Evolutionary conservation across 2,113 vertebrate genomes (phyloP).

Genomic region (Chaetodon auriga): DNA sequence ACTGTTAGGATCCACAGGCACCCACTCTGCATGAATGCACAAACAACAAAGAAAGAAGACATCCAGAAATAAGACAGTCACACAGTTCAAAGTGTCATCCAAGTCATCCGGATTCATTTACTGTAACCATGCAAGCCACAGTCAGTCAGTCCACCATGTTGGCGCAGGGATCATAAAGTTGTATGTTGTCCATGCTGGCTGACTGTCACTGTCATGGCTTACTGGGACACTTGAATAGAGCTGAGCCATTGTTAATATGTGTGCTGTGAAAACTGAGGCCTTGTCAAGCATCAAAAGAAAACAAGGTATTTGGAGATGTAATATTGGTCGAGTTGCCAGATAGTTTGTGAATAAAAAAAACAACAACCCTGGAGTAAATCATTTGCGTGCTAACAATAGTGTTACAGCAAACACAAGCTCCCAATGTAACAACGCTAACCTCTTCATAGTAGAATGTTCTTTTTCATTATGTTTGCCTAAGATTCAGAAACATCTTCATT

Average conservation of each 20-base stretch:
- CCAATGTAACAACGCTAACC: neutral
- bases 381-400: neutral
- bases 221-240: neutral
- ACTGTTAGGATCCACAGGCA: neutral
- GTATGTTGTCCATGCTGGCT: neutral
- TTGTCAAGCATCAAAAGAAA: neutral
- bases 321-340: no score
- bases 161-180: neutral
- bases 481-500: no score
- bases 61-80: neutral
- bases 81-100: neutral
- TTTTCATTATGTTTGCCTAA: neutral
- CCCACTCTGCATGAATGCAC: neutral
- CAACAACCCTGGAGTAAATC: neutral
- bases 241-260: neutral
- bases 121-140: neutral
- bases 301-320: neutral
- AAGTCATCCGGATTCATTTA: neutral
- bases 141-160: neutral
- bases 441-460: neutral
- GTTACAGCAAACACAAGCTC: neutral
- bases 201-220: neutral
- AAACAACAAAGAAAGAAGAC: neutral
- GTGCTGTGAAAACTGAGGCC: neutral
- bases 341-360: neutral